phyloP scores from a whole-genome alignment of 37 sponge, comb jelly and placozoan species.

The Hormiphora californensis region DNA sequence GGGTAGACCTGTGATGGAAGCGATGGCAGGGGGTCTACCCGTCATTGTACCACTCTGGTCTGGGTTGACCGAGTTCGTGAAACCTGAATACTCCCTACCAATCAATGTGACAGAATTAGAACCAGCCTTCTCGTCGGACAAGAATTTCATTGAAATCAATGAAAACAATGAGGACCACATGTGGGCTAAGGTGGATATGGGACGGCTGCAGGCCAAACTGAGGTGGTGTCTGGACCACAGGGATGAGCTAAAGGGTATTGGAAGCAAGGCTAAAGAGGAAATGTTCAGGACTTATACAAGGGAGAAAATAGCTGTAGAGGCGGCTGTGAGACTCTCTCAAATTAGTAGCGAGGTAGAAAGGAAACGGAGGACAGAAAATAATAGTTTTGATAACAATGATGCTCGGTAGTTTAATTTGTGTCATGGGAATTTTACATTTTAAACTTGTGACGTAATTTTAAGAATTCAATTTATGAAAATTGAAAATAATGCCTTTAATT shows the following conservation, averaged over 20 bases:
- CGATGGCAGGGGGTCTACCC: constrained; percentile 47
- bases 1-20: constrained; percentile 42
- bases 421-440: too few species aligned
- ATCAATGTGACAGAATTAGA: neutral
- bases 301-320: neutral
- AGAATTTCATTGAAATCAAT: neutral
- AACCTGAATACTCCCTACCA: neutral
- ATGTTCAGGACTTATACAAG: neutral
- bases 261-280: neutral
- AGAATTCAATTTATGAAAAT: too few species aligned
- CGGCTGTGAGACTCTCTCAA: neutral
- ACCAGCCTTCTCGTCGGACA: neutral
- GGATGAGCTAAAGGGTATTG: neutral
- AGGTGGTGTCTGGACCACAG: neutral
- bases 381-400: too few species aligned
- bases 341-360: too few species aligned
- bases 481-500: too few species aligned
- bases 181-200: neutral
- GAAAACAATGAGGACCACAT: neutral
- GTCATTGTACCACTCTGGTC: constrained; percentile 39
- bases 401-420: too few species aligned
- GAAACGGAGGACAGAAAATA: too few species aligned
- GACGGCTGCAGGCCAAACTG: neutral
- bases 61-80: constrained; percentile 1
- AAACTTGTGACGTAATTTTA: too few species aligned